phyloP scores from a whole-genome alignment of 2,113 vertebrate genomes.

The Pollimyrus isidori region DNA sequence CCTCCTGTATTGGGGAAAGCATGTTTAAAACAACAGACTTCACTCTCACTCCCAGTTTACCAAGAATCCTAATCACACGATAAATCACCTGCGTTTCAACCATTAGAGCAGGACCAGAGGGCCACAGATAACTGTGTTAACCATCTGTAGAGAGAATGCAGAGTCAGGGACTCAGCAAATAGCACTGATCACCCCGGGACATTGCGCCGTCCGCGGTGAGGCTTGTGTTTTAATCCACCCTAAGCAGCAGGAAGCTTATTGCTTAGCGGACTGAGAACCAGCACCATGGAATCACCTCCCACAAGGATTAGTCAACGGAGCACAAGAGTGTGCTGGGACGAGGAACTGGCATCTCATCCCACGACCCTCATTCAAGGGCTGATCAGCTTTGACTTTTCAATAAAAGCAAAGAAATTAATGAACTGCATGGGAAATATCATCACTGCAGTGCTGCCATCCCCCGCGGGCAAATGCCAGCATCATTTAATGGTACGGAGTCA shows the following conservation, averaged over 20 bases:
- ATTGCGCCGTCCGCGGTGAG: too few species aligned
- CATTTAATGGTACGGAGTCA: background rate
- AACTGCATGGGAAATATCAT: background rate
- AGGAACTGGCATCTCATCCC: background rate
- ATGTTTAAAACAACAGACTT: background rate
- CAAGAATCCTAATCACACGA: background rate
- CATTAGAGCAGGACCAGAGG: background rate
- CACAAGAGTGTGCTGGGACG: background rate
- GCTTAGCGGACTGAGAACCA: background rate
- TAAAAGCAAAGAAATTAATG: background rate
- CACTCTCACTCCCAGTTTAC: background rate
- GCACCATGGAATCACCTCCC: background rate
- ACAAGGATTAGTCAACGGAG: constrained; percentile 1
- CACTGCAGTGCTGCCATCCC: background rate
- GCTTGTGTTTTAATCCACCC: background rate
- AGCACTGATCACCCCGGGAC: background rate
- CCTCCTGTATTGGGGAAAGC: background rate
- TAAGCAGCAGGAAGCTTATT: background rate
- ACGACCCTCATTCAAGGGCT: background rate
- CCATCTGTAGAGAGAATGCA: background rate
- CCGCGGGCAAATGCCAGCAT: background rate
- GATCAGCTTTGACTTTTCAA: too few species aligned
- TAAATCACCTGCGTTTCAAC: background rate
- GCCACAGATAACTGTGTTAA: background rate
- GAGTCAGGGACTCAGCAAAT: background rate